Percentiles rank a stretch among this genome's conserved stretches.
phyloP scores from a whole-genome alignment of 2,113 vertebrate species.

The Psittacula cyanocephala region DNA sequence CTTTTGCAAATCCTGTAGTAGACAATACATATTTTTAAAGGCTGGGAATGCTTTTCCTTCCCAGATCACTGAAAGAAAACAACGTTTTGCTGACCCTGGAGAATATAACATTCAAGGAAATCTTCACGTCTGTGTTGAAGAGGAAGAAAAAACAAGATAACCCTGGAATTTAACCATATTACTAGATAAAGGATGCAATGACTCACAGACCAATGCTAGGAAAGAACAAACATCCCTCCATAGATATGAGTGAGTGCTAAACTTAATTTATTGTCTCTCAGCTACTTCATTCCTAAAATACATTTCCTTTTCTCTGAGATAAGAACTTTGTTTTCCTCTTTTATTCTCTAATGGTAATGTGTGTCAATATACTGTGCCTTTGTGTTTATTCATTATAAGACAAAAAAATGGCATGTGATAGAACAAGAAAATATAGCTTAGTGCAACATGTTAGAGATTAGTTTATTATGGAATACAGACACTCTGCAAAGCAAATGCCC shows the following conservation, averaged over 20 bases:
- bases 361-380: not conserved
- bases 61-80: not conserved
- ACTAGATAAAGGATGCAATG: not conserved
- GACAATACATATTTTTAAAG: slow-evolving; percentile 9
- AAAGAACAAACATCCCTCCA: not conserved
- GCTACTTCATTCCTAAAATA: slow-evolving; percentile 25
- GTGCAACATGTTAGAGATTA: not conserved
- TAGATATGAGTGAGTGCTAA: not conserved
- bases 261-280: slow-evolving; percentile 2
- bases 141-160: slow-evolving; percentile 3
- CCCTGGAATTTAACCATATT: slow-evolving; percentile 30
- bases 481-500: not conserved
- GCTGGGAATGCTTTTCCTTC: slow-evolving; percentile 11
- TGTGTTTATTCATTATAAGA: not conserved
- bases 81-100: slow-evolving; percentile 9
- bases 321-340: slow-evolving; percentile 7
- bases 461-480: not conserved
- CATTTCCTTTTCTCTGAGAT: slow-evolving; percentile 31
- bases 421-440: not conserved
- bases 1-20: not conserved
- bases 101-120: slow-evolving; percentile 10
- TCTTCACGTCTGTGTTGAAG: not conserved
- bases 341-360: not conserved
- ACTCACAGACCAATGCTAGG: not conserved
- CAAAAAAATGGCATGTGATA: not conserved